Conservation (phyloP, 2,797 vertebrate genomes). For the Siniperca scherzeri region DNA sequence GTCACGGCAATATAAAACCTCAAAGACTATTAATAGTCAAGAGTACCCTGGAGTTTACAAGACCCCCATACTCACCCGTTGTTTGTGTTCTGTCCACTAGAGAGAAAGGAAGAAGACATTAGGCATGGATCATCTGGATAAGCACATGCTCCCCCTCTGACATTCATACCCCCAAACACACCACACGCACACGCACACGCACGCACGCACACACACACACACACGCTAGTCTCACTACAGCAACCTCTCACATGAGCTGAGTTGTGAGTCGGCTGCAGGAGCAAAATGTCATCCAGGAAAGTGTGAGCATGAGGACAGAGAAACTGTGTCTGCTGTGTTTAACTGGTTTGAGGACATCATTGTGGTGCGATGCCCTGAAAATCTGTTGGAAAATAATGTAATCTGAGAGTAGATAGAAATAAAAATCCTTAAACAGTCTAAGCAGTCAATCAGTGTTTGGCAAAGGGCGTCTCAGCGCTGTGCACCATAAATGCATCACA, state of each 20-base stretch:
- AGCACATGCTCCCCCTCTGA: neutral
- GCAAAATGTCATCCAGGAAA: neutral
- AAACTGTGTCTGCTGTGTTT: constrained; percentile 9
- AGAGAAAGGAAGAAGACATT: too few species aligned
- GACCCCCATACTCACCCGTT: neutral
- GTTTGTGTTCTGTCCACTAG: neutral
- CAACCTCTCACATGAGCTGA: neutral
- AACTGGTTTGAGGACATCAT: constrained; percentile 25
- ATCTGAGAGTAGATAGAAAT: constrained; percentile 38
- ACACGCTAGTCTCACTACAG: neutral
- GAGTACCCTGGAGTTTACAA: neutral
- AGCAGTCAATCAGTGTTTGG: constrained; percentile 51
- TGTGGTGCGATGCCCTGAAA: constrained; percentile 13
- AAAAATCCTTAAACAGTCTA: constrained; percentile 61
- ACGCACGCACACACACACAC: neutral
- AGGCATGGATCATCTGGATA: too few species aligned
- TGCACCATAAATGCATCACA: constrained; percentile 67
- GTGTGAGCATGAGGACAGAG: neutral
- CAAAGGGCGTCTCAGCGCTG: constrained; percentile 46
- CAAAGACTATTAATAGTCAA: constrained; percentile 2
- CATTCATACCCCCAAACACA: neutral
- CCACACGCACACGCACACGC: too few species aligned
- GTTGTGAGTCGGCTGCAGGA: neutral
- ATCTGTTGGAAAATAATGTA: constrained; percentile 25
- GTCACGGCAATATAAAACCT: neutral